Evolutionary conservation across 2,113 vertebrate genomes (phyloP).

Genomic region (Ornithorhynchus anatinus): DNA sequence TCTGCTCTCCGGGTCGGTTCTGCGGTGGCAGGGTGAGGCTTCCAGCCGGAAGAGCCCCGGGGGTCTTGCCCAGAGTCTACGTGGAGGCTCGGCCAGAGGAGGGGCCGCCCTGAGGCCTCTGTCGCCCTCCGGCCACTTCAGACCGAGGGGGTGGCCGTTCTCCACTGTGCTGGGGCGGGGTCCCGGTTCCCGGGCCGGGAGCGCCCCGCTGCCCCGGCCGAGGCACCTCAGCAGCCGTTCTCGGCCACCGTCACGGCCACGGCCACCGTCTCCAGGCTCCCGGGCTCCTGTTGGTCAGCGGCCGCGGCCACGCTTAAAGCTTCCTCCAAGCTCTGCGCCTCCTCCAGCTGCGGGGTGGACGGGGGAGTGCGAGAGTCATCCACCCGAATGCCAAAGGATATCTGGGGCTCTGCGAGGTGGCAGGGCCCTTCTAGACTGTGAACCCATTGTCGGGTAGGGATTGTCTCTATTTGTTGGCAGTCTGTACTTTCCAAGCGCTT

Average conservation of each 20-base stretch:
- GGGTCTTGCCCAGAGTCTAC: background rate
- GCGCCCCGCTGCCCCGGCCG: too few species aligned
- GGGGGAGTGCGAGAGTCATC: background rate
- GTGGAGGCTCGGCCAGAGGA: too few species aligned
- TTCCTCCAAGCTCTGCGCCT: constrained; percentile 78
- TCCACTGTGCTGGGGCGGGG: background rate
- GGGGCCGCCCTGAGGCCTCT: too few species aligned
- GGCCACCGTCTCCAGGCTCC: constrained; percentile 36
- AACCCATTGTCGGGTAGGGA: too few species aligned
- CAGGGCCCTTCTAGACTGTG: background rate
- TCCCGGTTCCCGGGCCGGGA: too few species aligned
- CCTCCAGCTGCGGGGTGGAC: constrained; percentile 64
- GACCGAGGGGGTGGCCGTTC: too few species aligned
- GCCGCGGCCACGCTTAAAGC: constrained; percentile 72
- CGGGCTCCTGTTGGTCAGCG: constrained; percentile 64
- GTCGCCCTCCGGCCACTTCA: too few species aligned
- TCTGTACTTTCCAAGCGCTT: too few species aligned
- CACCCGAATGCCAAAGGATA: too few species aligned
- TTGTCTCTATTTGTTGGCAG: too few species aligned
- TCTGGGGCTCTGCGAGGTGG: background rate
- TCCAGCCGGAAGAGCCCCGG: background rate
- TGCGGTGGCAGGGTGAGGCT: background rate
- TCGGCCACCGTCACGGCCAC: constrained; percentile 28
- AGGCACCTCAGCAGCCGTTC: constrained; percentile 56
- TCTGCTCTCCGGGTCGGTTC: background rate